Base-by-base conservation (phyloP, 2,797 vertebrate species). In the Acrocephalus scirpaceus region DNA sequence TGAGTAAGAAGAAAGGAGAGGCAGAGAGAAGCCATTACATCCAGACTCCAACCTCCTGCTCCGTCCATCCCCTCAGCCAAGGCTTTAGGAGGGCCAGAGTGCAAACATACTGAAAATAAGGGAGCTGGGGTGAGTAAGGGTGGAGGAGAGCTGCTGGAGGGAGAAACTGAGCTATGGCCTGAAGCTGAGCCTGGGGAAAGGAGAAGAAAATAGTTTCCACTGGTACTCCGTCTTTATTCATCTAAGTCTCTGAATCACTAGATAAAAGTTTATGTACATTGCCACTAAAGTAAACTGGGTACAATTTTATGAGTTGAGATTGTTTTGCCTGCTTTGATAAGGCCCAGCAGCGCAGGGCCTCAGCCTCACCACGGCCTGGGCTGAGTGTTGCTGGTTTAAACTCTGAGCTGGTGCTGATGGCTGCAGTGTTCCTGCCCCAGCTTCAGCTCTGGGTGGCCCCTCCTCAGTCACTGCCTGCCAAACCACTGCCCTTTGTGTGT, bases 311-410 rank as follows among this genome's bases (percentile, higher is more conserved):
- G 2, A 23, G 7, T 34, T 64, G 38, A 51, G 62, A 14, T 21
- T 34, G 12, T 34, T 85, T 53, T 50, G 5, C 10, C 47, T 53
- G 22, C 66, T 70, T 64, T 23, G 34, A 11, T 16, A 27, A 65
- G 20, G 13, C 9, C 30, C 4, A 2, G 26, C 62, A 27, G 47
- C 0, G 4, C 48, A 50, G n/a, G n/a, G 56, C 10, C 56, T 65
- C n/a, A 57, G 45, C 22, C 13, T 50, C 0, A 0, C 23, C 8
- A 0, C 11, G 13, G 26, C 40, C 45, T 40, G 36, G 61, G 13
- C 45, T 47, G 54, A 11, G 14, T 51, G 30, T 16, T 1, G 0
- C 30, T 34, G 54, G 26, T 58, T 75, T 34, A 50, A 53, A 9
- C 30, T 4, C 53, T 12, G 16, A 1, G 0, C n/a, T 2, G 9